Evolutionary conservation across 1,140 invertebrate genomes (phyloP).

Genomic region (Drosophila parvula): DNA sequence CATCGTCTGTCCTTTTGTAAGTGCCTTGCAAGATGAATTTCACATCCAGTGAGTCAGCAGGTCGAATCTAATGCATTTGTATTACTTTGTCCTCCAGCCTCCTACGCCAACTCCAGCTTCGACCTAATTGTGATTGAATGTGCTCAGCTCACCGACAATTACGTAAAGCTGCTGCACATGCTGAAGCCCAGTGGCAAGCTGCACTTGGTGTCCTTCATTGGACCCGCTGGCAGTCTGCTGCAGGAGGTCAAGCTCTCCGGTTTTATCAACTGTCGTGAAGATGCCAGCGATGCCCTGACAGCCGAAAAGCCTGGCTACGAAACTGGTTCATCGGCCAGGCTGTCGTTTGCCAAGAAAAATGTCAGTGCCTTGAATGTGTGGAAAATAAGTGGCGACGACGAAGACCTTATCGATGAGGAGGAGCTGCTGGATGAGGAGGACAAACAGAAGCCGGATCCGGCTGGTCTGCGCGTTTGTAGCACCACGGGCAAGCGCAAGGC

Average conservation of each 20-base stretch:
- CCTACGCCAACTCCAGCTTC: slow-evolving; percentile 85
- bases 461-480: slow-evolving; percentile 93
- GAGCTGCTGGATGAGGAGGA: slow-evolving; percentile 95
- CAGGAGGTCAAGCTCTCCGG: slow-evolving; percentile 87
- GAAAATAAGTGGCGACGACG: slow-evolving; percentile 87
- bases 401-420: slow-evolving; percentile 94
- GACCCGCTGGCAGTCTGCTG: slow-evolving; percentile 76
- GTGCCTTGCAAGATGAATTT: slow-evolving; percentile 21
- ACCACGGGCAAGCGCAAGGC: slow-evolving; percentile 97
- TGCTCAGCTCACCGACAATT: slow-evolving; percentile 84
- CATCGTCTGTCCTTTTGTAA: slow-evolving; percentile 79
- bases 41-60: slow-evolving; percentile 62
- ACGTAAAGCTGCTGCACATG: slow-evolving; percentile 86
- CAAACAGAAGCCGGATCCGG: slow-evolving; percentile 92
- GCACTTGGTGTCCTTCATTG: slow-evolving; percentile 83
- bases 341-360: slow-evolving; percentile 84
- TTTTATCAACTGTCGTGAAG: slow-evolving; percentile 86
- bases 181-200: slow-evolving; percentile 87
- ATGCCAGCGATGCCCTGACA: slow-evolving; percentile 80
- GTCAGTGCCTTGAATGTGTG: slow-evolving; percentile 75
- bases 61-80: slow-evolving; percentile 24
- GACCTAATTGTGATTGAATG: slow-evolving; percentile 86
- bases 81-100: slow-evolving; percentile 82
- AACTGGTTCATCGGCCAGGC: slow-evolving; percentile 86
- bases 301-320: slow-evolving; percentile 89